Base-by-base conservation (phyloP, 2,888 invertebrate genomes). In the Drymonia ruficornis region DNA sequence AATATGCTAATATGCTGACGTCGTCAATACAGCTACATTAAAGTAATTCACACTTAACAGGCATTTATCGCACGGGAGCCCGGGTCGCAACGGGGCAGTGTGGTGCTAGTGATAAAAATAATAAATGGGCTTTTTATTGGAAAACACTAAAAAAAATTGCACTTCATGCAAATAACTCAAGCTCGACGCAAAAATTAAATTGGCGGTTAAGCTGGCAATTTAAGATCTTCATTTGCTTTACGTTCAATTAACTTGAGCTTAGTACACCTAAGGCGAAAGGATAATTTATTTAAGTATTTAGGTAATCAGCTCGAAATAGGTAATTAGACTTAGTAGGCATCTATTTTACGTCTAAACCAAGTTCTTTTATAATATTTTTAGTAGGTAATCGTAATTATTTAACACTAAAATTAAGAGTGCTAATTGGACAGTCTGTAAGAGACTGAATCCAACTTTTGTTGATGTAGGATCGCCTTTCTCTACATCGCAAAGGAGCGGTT, bases 121-220 rank as follows among this genome's bases (percentile, higher is more conserved):
- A 75, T 71, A 68, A 74, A 74, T 70, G 67, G 70, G 62, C 31
- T 62, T 71, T 76, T 71, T 68, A 78, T 76, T 67, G 74, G 73
- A 76, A 80, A 76, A 74, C 72, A 71, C 69, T 74, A 67, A 69
- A 31, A 68, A 55, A 43, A 44, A 34, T 36, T 58, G 49, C 55
- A 56, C 40, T 47, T 53, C 31, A 52, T 53, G 50, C 52, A 50
- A 49, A 43, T 50, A 29, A 43, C 13, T 19, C 43, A 13, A 43
- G 0, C 18, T 23, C 11, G 13, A 13, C 19, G 13, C 19, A 43
- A 19, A 12, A 23, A 16, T 16, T 1, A 5, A 15, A 16, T 16
- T 8, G 16, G 16, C 8, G 1, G 16, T 40, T 36, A 36, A 36
- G 36, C 4, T 36, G 36, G 36, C 4, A 36, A 36, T 36, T 31